These are phyloP conservation scores for Morpho deidamia DNA, from an alignment of 2,888 invertebrate species.

Conservation along the genomic window DNA sequence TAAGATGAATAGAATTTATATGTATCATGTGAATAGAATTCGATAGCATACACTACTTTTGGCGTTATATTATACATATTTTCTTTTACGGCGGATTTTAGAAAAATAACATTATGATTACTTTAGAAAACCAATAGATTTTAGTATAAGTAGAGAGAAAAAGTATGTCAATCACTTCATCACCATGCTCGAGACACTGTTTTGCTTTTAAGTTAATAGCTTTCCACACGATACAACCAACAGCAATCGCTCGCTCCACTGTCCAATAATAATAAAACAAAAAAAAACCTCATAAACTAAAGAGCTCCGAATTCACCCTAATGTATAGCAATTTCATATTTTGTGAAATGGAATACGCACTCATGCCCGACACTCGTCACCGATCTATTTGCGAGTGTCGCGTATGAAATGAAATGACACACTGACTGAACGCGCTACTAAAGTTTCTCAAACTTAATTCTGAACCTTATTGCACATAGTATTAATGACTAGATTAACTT, in stretches of 20 bases:
- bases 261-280: slow-evolving; percentile 22
- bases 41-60: no score
- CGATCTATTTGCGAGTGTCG: slow-evolving; percentile 72
- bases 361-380: slow-evolving; percentile 52
- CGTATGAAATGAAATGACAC: slow-evolving; percentile 73
- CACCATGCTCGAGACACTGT: slow-evolving; percentile 16
- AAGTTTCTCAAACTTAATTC: slow-evolving; percentile 11
- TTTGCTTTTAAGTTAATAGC: slow-evolving; percentile 19
- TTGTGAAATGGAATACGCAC: slow-evolving; percentile 62
- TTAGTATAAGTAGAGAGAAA: no score
- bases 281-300: slow-evolving; percentile 51
- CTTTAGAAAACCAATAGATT: no score
- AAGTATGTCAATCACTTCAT: not conserved
- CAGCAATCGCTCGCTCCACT: slow-evolving; percentile 10
- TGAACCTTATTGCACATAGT: slow-evolving; percentile 17
- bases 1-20: no score
- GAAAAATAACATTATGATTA: no score
- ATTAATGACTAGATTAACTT: slow-evolving; percentile 18
- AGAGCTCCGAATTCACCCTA: slow-evolving; percentile 54
- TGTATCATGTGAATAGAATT: no score
- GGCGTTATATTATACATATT: no score
- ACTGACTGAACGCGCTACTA: slow-evolving; percentile 35
- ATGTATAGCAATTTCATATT: slow-evolving; percentile 68
- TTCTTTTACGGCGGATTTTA: no score
- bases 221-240: not conserved